Evolutionary conservation across 2,797 vertebrate genomes (phyloP).

Genomic region (Artibeus jamaicensis): DNA sequence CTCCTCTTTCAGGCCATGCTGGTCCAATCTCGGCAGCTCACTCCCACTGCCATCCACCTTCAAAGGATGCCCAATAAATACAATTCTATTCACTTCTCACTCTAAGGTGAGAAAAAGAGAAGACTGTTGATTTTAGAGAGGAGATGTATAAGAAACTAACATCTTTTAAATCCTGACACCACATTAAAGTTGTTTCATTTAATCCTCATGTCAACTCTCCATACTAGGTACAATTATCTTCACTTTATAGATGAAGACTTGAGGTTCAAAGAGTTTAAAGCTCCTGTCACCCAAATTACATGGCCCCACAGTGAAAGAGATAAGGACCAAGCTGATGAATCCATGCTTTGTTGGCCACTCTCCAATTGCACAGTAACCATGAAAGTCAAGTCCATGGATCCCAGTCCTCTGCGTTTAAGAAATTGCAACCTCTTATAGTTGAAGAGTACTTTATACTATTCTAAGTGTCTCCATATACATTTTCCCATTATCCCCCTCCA

Average conservation of each 20-base stretch:
- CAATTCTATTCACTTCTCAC: background rate
- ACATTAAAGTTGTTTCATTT: background rate
- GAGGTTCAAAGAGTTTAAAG: background rate
- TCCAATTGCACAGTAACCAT: background rate
- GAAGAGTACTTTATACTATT: background rate
- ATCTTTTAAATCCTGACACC: background rate
- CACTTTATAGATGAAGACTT: background rate
- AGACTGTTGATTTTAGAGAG: background rate
- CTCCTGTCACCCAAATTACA: background rate
- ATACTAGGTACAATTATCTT: background rate
- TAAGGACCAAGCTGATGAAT: background rate
- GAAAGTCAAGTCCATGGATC: background rate
- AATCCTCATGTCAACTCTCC: background rate
- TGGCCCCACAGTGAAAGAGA: background rate
- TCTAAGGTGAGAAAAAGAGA: background rate
- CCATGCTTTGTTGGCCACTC: too few species aligned
- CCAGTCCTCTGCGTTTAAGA: background rate
- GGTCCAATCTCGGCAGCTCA: background rate
- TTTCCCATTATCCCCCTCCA: too few species aligned
- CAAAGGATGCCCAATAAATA: background rate
- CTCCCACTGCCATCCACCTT: background rate
- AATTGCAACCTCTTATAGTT: background rate
- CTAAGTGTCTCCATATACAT: background rate
- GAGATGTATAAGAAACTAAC: background rate
- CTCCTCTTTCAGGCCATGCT: background rate